Percentiles rank a stretch among this genome's conserved stretches.
Evolutionary conservation across 2,888 invertebrate genomes (phyloP).

Genomic region (Microplitis deprimator): DNA sequence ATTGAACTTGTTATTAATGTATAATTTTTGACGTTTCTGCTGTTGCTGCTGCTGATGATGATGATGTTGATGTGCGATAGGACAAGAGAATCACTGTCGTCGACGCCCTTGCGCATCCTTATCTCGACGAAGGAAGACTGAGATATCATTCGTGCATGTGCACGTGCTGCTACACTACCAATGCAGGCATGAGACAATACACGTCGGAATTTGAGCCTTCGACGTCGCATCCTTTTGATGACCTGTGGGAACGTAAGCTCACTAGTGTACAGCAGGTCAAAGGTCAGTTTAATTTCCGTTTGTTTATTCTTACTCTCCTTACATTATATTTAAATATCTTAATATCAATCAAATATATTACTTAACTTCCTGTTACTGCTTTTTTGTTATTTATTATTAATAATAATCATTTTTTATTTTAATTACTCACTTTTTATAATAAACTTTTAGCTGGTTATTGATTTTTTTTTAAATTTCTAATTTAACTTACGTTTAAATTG

Average conservation of each 20-base stretch:
- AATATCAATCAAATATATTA: background rate
- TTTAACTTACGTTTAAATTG: too few species aligned
- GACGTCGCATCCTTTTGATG: constrained; percentile 93
- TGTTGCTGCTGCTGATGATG: too few species aligned
- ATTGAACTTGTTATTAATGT: constrained; percentile 19
- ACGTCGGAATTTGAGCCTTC: constrained; percentile 91
- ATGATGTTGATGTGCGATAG: constrained; percentile 69
- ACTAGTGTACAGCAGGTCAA: constrained; percentile 94
- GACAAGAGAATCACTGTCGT: constrained; percentile 95
- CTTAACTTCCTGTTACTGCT: background rate
- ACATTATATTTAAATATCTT: constrained; percentile 24
- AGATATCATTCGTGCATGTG: constrained; percentile 99
- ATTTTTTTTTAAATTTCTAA: too few species aligned
- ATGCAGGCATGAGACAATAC: constrained; percentile 87
- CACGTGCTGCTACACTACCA: constrained; percentile 93
- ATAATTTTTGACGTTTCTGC: constrained; percentile 10
- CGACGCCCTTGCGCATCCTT: constrained; percentile 96
- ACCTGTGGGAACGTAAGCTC: constrained; percentile 96
- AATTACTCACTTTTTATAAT: too few species aligned
- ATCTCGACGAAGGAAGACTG: constrained; percentile 96
- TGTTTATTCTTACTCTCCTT: constrained; percentile 8
- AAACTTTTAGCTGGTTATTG: too few species aligned
- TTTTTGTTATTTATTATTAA: constrained; percentile 27
- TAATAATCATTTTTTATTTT: constrained; percentile 20
- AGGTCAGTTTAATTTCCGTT: constrained; percentile 75